Evolutionary conservation across 2,888 invertebrate species (phyloP), one percentile per base, ranked within the genome.

Genomic region (Drosophila multiciliata): DNA sequence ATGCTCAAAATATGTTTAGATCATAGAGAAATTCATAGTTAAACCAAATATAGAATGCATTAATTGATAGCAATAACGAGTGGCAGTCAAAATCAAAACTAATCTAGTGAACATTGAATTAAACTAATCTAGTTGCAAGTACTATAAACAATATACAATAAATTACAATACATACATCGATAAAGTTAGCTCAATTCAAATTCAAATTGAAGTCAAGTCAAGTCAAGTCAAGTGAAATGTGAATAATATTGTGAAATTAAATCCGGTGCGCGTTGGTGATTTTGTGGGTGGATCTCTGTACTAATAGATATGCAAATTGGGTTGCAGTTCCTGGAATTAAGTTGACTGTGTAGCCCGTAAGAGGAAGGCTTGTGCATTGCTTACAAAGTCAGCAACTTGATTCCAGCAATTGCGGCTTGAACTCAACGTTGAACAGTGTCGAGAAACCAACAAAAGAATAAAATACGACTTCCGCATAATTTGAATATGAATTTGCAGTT

Each of bases 291-390:
- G 55, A 63, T 52, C 26, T 55, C 36, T 17, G 29, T 38, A 54
- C 32, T 35, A 26, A 15, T 8, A 60, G 17, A 54, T 61, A 58
- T 74, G 60, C 64, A 68, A 63, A 65, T 87, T 92, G 89, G 85
- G 89, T 91, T 92, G 91, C 93, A 91, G 91, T 93, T 92, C 93
- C 92, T 93, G 92, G 92, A 93, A 93, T 93, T 91, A 92, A 93
- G 92, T 93, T 93, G 92, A 93, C 92, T 93, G 92, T 92, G 92
- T 93, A 90, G 93, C 93, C 93, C 89, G 90, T 80, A 76, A 72
- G 84, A 75, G 87, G 87, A 85, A 75, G 90, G 91, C 91, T 90
- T 92, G 84, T 83, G 91, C 83, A 90, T 77, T 87, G 88, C 85
- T 85, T 75, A 77, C 78, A 75, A 93, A 93, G 92, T 93, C 92